Percentiles rank a stretch among this genome's conserved stretches.
Conservation (phyloP, 1,140 invertebrate species). For the Lasaia peninsularis region DNA sequence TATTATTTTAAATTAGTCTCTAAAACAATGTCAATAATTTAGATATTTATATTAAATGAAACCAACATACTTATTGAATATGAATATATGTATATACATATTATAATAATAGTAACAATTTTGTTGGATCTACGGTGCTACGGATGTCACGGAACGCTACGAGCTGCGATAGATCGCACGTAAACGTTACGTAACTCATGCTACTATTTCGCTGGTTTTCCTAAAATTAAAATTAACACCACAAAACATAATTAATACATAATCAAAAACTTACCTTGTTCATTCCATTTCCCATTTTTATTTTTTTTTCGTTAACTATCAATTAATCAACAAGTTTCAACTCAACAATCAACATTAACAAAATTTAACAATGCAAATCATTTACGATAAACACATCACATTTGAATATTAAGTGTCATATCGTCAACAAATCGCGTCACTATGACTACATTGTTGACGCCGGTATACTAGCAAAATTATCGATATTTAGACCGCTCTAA, state of each 20-base stretch:
- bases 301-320: constrained; percentile 19
- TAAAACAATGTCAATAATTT: too few relatives aligned
- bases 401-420: constrained; percentile 43
- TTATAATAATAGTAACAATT: too few relatives aligned
- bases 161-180: constrained; percentile 35
- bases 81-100: too few relatives aligned
- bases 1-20: too few relatives aligned
- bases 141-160: constrained; percentile 33
- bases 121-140: constrained; percentile 24
- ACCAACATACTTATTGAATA: too few relatives aligned
- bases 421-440: constrained; percentile 64
- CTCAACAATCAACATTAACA: constrained; percentile 14
- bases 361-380: constrained; percentile 24
- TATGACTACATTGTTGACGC: constrained; percentile 75
- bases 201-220: background rate
- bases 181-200: constrained; percentile 9
- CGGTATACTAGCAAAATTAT: constrained; percentile 50
- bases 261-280: constrained; percentile 81
- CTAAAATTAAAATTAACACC: background rate
- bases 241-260: constrained; percentile 2
- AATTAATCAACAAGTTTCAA: constrained; percentile 32
- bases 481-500: constrained; percentile 39
- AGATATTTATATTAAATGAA: too few relatives aligned
- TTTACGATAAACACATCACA: constrained; percentile 25
- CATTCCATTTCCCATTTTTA: constrained; percentile 86